phyloP scores from a whole-genome alignment of 2,797 vertebrate species.

The Manis crassicaudata region DNA sequence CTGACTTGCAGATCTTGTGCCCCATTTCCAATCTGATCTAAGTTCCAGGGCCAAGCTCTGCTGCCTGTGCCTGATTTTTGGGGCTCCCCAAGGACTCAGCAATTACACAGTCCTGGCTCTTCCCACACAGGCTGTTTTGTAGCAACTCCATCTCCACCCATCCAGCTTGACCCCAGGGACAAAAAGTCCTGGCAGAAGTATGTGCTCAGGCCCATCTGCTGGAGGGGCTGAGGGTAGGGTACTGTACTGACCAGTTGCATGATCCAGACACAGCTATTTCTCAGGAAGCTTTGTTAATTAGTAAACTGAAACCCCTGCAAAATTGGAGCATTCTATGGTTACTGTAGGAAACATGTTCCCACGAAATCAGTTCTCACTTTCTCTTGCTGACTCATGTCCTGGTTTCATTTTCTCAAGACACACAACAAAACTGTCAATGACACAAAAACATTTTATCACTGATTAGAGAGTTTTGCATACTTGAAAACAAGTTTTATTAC shows the following conservation, averaged over 20 bases:
- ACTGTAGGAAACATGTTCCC: constrained; percentile 29
- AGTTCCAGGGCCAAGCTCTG: not conserved
- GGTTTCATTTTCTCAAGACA: constrained; percentile 57
- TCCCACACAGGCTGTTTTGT: not conserved
- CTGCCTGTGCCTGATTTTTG: constrained; percentile 34
- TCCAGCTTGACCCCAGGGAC: not conserved
- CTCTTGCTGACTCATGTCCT: constrained; percentile 65
- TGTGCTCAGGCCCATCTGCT: not conserved
- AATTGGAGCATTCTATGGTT: not conserved
- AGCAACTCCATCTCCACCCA: not conserved
- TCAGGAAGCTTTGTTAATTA: not conserved
- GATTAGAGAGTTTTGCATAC: constrained; percentile 7
- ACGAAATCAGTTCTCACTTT: constrained; percentile 70
- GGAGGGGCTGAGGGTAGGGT: not conserved
- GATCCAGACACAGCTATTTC: not conserved
- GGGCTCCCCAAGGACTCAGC: constrained; percentile 43
- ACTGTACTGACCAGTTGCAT: not conserved
- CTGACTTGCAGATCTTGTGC: not conserved
- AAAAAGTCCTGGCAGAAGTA: not conserved
- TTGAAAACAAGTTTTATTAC: constrained; percentile 44
- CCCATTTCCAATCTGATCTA: not conserved
- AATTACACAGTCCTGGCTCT: not conserved
- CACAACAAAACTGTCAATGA: constrained; percentile 45
- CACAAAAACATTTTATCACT: not conserved
- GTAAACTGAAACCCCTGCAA: not conserved